Evolutionary conservation across 2,797 vertebrate genomes (phyloP), one percentile per base, ranked within the genome.

Genomic region (Ctenochaetus hawaiiensis): DNA sequence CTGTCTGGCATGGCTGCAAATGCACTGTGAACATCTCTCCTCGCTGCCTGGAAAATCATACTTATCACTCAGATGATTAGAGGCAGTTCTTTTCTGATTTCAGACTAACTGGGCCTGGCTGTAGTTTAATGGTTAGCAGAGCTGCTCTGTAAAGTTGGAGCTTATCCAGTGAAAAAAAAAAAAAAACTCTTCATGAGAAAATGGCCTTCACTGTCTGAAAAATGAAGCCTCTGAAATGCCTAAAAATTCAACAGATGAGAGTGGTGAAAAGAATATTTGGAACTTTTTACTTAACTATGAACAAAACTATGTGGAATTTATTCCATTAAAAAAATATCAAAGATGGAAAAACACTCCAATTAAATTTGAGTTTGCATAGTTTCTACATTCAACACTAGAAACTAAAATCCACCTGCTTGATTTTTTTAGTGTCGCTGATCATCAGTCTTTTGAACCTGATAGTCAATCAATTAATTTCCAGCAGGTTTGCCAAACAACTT

Each of bases 11-110:
- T 12, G 69, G 48, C 72, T 70, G 75, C 61, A 80, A 69, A 84
- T 58, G 52, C 26, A 30, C 67, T 74, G 68, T 47, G 75, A 86
- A 80, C 45, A 56, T 72, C 45, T 78, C 76, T 53, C 68, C 76
- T 77, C 56, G 9, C 66, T 26, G 73, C 17, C 58, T 77, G 47
- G 72, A 57, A 77, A 71, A 75, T 73, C 34, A 49, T 2, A 26
- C 34, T 69, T 30, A 56, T 69, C 58, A 39, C 60, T 60, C 56
- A 68, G 54, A 81, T 70, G 71, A 67, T 72, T 37, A 8, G 69
- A 69, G 58, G 75, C 75, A 59, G 65, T 37, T 65, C 47, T 65
- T 61, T 60, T 34, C 30, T 34, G 30, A 34, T 34, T 34, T 34
- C 30, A 34, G 30, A 34, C 30, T 68, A 30, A 53, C 20, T 13